phyloP scores from a whole-genome alignment of 2,888 invertebrate species.

The Pheosia tremula region DNA sequence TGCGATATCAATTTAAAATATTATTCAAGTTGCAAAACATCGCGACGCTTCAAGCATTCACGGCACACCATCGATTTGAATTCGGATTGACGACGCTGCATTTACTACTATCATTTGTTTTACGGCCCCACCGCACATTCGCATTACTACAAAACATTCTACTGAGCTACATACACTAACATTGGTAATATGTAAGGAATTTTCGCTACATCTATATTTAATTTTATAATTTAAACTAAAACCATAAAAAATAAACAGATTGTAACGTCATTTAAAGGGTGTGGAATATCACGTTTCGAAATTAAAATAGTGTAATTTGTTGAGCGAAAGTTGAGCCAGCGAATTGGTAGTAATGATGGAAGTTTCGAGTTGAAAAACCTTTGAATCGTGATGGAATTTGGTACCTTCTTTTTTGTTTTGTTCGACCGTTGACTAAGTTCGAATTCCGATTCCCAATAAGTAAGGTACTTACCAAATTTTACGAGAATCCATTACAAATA shows the following conservation, averaged over 20 bases:
- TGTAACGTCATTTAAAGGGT: slow-evolving; percentile 8
- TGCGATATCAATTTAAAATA: slow-evolving; percentile 44
- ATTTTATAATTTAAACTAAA: neutral
- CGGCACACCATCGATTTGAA: slow-evolving; percentile 55
- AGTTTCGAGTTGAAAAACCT: slow-evolving; percentile 62
- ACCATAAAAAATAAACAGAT: neutral
- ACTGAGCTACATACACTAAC: slow-evolving; percentile 33
- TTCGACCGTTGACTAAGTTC: slow-evolving; percentile 36
- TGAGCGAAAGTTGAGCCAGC: slow-evolving; percentile 6
- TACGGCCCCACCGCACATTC: slow-evolving; percentile 38
- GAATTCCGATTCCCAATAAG: slow-evolving; percentile 14
- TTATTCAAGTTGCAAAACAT: slow-evolving; percentile 44
- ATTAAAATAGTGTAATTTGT: slow-evolving; percentile 16
- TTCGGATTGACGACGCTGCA: slow-evolving; percentile 46
- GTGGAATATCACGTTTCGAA: slow-evolving; percentile 15
- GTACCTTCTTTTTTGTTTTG: slow-evolving; percentile 39
- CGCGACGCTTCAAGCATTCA: slow-evolving; percentile 48
- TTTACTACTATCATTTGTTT: slow-evolving; percentile 46
- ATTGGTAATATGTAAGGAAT: slow-evolving; percentile 45
- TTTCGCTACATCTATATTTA: slow-evolving; percentile 28
- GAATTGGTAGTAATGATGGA: slow-evolving; percentile 11
- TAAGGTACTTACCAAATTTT: neutral
- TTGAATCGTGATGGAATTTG: slow-evolving; percentile 63
- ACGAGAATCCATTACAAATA: neutral
- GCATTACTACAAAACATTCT: slow-evolving; percentile 27